These are phyloP conservation scores for Colletes gigas DNA, from an alignment of 1,140 invertebrate genomes.

Conservation along the genomic window DNA sequence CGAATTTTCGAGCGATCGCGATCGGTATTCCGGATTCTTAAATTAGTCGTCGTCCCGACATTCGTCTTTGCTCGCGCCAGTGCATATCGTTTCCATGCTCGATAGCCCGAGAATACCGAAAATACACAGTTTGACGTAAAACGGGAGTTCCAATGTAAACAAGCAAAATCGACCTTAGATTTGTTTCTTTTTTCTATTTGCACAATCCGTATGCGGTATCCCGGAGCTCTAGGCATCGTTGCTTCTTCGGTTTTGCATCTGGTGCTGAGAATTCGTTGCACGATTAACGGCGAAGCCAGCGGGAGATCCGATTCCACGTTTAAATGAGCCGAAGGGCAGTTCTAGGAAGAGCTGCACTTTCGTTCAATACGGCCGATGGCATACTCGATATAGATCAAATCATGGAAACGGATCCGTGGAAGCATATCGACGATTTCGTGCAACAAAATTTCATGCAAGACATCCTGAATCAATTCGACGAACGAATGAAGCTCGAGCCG, in stretches of 20 bases:
- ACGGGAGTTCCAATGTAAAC: conserved; percentile 26
- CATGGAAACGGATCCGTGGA: conserved; percentile 4
- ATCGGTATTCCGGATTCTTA: conserved; percentile 2
- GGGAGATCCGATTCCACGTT: not conserved
- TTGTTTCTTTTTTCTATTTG: conserved; percentile 26
- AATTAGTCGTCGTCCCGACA: conserved; percentile 1
- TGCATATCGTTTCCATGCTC: not conserved
- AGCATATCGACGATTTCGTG: conserved; percentile 20
- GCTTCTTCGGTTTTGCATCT: not conserved
- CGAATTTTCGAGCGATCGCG: not conserved
- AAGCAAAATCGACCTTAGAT: conserved; percentile 25
- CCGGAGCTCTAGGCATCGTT: not conserved
- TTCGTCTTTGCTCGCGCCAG: not conserved
- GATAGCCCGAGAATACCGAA: conserved; percentile 29
- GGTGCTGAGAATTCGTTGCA: not conserved
- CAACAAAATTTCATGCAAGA: conserved; percentile 1
- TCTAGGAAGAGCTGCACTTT: conserved; percentile 40
- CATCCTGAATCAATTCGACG: conserved; percentile 24
- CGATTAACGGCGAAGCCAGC: not conserved
- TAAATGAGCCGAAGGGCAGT: conserved; percentile 11
- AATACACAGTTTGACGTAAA: conserved; percentile 42
- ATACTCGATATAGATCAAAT: conserved; percentile 38
- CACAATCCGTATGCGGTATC: too few relatives aligned
- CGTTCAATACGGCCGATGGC: conserved; percentile 16
- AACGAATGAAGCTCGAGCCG: conserved; percentile 1